Evolutionary conservation across 2,888 invertebrate genomes (phyloP).

Genomic region (Drosophila neonasuta): DNA sequence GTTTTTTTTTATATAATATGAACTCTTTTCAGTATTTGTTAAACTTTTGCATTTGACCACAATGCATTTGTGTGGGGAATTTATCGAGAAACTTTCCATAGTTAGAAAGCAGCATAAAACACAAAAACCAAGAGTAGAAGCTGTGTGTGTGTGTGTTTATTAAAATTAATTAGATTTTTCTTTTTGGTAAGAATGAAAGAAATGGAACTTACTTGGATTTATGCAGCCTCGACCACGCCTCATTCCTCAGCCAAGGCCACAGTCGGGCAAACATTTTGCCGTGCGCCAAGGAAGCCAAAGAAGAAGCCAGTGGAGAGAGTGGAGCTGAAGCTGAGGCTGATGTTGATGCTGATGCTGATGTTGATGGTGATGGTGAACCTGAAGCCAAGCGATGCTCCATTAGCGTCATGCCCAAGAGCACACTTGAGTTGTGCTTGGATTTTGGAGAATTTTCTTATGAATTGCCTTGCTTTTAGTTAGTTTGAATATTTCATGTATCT

Average conservation of each 20-base stretch:
- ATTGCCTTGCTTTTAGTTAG: constrained; percentile 62
- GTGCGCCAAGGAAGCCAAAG: constrained; percentile 10
- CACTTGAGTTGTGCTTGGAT: constrained; percentile 51
- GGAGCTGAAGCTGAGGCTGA: constrained; percentile 31
- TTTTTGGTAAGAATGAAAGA: constrained; percentile 3
- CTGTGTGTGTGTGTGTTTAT: background rate
- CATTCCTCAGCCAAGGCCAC: constrained; percentile 55
- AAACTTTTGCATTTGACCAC: constrained; percentile 17
- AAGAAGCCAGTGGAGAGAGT: constrained; percentile 10
- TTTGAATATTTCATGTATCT: constrained; percentile 63
- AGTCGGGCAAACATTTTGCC: constrained; percentile 53
- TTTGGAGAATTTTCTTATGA: constrained; percentile 55
- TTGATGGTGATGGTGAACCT: constrained; percentile 9
- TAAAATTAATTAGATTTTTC: constrained; percentile 42
- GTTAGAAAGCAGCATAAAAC: background rate
- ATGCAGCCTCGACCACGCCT: constrained; percentile 63
- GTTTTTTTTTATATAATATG: background rate
- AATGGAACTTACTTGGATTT: constrained; percentile 70
- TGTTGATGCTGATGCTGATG: constrained; percentile 20
- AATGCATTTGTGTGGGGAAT: constrained; percentile 32
- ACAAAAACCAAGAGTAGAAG: background rate
- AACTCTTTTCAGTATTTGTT: background rate
- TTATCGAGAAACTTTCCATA: constrained; percentile 44
- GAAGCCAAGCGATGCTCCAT: constrained; percentile 64
- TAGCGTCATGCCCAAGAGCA: constrained; percentile 59